Base-by-base conservation (phyloP, 2,888 invertebrate species). In the Cantharis rustica region DNA sequence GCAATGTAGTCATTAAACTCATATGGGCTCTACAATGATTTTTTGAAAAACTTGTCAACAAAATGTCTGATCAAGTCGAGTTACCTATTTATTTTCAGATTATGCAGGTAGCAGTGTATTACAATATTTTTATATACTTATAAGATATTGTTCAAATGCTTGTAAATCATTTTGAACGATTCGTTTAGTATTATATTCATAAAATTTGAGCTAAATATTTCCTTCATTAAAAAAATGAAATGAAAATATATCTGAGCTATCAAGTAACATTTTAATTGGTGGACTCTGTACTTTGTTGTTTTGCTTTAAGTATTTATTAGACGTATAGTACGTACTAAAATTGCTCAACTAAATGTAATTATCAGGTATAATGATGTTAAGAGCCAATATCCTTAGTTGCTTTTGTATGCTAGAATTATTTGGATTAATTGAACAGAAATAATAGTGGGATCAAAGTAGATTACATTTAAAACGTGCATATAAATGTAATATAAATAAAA, bases 381-480 rank as follows among this genome's bases (percentile, higher is more conserved):
- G 26, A 73, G 62, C 68, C 68, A 62, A 69, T 70, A 27, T 61
- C 11, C 26, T 71, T 66, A 64, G 69, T 73, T 73, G 76, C 76
- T 20, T 70, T 76, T 70, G 17, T 79, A 75, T 76, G 72, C 73
- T 76, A 72, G 71, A 76, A 13, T 20, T 16, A 23, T 66, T 66
- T 66, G 64, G 13, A 66, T 20, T 66, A 20, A 20, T 66, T 20
- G 13, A 74, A 47, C 47, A 47, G 47, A 77, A 80, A 71, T 72
- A 76, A 78, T 80, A 80, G 80, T 77, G 80, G 80, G 80, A 80
- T 80, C 80, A 80, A 80, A 78, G 77, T 77, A 77, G 76, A 75
- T 71, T 78, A 80, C 72, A 68, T 71, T 69, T 77, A 64, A 61
- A 72, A 68, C 66, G 61, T 72, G 74, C 64, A 64, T 63, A 64